Base-by-base conservation (phyloP, 2,888 invertebrate genomes). In the Sinelater perroti region DNA sequence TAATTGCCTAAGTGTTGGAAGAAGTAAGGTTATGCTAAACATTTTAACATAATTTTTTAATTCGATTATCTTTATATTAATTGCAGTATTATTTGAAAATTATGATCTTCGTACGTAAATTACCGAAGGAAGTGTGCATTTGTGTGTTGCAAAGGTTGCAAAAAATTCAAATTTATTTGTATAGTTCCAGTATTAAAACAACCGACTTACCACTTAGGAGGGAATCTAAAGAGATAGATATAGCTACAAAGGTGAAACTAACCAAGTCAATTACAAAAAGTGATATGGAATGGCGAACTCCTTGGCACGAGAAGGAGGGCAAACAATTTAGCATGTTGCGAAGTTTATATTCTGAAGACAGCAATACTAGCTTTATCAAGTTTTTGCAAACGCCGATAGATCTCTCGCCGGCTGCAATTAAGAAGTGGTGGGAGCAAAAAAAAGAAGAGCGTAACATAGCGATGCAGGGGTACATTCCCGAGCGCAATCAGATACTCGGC, bases 401-500 rank as follows among this genome's bases (percentile, higher is more conserved):
- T 70, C 60, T 88, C 5, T 78, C 78, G 1, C 75, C 84, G 0
- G 63, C 76, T 17, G 73, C 79, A 28, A 70, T 87, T 0, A 82
- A 79, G 58, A 71, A 78, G 1, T 89, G 87, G 88, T 87, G 82
- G 82, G 56, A 66, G 0, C 76, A 77, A 1, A 81, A 81, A 63
- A 77, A 81, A 62, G 78, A 78, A 42, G 69, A 80, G 0, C 77
- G 76, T 54, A 83, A 85, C 62, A 82, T 84, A 20, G 74, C 80
- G 49, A 79, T 84, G 70, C 90, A 91, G 69, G 80, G 78, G 53
- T 88, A 79, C 72, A 74, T 86, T 3, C 75, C 81, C 0, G 81
- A 86, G 49, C 79, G 90, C 56, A 82, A 87, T 63, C 73, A 83
- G 54, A 77, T 80, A 26, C 75, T 92, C 1, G 96, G 95, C 0